Evolutionary conservation across 2,888 invertebrate species (phyloP), one percentile per base, ranked within the genome.

Genomic region (Tipula confusa): DNA sequence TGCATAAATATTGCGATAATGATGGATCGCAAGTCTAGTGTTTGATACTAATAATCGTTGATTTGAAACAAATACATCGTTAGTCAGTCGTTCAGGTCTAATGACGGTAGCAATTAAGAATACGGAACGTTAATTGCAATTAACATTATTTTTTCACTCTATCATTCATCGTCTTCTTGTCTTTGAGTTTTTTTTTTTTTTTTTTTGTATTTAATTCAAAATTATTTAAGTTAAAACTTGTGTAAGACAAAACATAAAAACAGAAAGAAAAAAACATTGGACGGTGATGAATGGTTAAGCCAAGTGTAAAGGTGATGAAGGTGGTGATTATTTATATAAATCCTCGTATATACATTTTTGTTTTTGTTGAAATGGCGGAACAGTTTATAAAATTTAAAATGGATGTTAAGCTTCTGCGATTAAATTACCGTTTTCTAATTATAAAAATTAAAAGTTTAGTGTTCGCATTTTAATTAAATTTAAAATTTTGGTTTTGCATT

Each of bases 81-180:
- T 64, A 64, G 64, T 64, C 64, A 64, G 64, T 64, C 64, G 64
- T 64, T 64, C 64, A 64, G 64, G 24, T 64, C 64, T 64, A 64
- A 64, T 64, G 64, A 64, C 64, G 64, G 24, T 64, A 64, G 64
- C 64, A 64, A 64, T 64, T 64, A 64, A 64, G 64, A 64, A 64
- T 64, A 64, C 64, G 64, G 64, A 64, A 64, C 64, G 64, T 64
- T 64, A 64, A 64, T 64, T 64, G 64, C 64, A 64, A 64, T 64
- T 64, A 64, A 64, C 64, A 64, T 64, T 64, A 24, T 64, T 64
- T 64, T 64, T 9, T 64, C 11, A 9, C 64, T 64, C 24, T 64
- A 64, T 64, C 64, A 64, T 18, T 9, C 24, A 64, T 24, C 64
- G 64, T 64, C 64, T 64, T 64, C 64, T 64, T 64, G 36, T 36